Conservation (phyloP, 2,797 vertebrate genomes). For the Anabacerthia variegaticeps region DNA sequence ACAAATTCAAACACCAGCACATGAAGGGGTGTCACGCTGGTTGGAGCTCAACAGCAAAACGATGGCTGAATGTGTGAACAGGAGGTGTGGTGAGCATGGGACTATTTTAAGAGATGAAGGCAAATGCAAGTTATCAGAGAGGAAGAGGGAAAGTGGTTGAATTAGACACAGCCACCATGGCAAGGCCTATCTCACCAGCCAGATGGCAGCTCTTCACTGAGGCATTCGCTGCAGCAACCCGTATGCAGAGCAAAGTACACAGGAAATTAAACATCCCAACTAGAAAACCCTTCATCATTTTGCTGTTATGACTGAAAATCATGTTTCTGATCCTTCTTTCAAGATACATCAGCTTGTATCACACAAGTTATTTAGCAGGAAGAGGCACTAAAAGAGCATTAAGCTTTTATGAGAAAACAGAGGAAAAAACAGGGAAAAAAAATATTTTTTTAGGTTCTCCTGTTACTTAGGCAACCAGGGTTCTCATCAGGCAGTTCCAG, state of each 20-base stretch:
- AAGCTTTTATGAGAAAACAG: neutral
- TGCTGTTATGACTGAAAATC: neutral
- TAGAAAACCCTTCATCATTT: neutral
- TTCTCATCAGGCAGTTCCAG: neutral
- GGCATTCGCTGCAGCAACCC: neutral
- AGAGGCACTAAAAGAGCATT: neutral
- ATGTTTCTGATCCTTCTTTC: neutral
- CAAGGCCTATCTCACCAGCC: neutral
- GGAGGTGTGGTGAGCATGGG: neutral
- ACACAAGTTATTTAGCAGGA: neutral
- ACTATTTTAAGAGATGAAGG: neutral
- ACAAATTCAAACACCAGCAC: neutral
- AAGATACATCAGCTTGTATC: neutral
- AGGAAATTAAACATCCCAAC: neutral
- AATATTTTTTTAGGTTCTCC: neutral
- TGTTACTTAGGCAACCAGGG: neutral
- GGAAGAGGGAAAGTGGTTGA: neutral
- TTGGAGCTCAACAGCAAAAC: neutral
- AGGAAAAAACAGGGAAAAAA: neutral
- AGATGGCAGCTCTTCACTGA: neutral
- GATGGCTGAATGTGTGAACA: neutral
- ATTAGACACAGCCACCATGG: neutral
- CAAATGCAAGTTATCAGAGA: neutral
- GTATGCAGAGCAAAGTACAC: neutral
- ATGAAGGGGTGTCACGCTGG: accelerated